These are phyloP conservation scores for Diachasma alloeum DNA, from an alignment of 1,140 invertebrate species.

Conservation along the genomic window DNA sequence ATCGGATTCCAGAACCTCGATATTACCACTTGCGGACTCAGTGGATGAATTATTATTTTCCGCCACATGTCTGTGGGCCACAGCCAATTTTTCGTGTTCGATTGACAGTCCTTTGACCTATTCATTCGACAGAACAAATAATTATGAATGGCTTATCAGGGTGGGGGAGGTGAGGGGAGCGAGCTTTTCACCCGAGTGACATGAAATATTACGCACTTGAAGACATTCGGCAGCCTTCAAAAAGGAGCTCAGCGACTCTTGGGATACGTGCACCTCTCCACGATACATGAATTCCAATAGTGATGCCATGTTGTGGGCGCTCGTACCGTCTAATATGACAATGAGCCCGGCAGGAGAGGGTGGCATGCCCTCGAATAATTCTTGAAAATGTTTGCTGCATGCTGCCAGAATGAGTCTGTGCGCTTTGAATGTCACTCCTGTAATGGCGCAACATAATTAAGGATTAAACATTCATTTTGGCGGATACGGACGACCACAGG, in stretches of 20 bases:
- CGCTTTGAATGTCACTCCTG: slow-evolving; percentile 89
- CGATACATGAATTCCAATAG: slow-evolving; percentile 94
- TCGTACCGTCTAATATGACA: slow-evolving; percentile 88
- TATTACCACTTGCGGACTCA: slow-evolving; percentile 36
- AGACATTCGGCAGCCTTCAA: slow-evolving; percentile 89
- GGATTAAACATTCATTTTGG: too few relatives aligned
- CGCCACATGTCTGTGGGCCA: slow-evolving; percentile 70
- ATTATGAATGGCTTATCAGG: not conserved
- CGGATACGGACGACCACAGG: too few relatives aligned
- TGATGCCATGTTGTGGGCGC: slow-evolving; percentile 87
- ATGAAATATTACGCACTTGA: slow-evolving; percentile 69
- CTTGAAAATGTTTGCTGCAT: slow-evolving; percentile 93
- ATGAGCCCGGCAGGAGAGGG: slow-evolving; percentile 81
- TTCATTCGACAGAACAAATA: not conserved
- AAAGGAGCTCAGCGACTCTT: slow-evolving; percentile 87
- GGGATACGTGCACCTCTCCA: slow-evolving; percentile 89
- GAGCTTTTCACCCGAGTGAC: slow-evolving; percentile 21
- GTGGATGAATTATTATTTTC: slow-evolving; percentile 57
- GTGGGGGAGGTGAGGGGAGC: not conserved
- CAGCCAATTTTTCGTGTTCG: slow-evolving; percentile 78
- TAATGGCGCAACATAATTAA: slow-evolving; percentile 33
- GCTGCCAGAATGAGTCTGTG: slow-evolving; percentile 91
- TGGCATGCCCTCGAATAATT: slow-evolving; percentile 88
- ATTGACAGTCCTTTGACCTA: slow-evolving; percentile 82
- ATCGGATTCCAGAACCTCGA: slow-evolving; percentile 29